Conservation (phyloP, 2,113 vertebrate species). For the Baryphthengus martii region DNA sequence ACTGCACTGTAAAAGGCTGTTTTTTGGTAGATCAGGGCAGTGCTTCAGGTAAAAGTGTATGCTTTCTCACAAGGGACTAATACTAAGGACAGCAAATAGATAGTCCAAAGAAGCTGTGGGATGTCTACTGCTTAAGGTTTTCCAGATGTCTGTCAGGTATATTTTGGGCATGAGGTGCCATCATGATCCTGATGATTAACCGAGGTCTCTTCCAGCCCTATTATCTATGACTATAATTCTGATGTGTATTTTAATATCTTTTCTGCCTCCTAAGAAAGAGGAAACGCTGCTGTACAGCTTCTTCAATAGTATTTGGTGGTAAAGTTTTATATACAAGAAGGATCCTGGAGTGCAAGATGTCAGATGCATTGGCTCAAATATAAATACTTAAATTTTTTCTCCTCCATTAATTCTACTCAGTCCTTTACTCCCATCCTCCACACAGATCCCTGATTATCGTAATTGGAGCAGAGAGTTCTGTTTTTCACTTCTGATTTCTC, state of each 20-base stretch:
- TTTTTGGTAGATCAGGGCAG: background rate
- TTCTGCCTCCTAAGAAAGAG: background rate
- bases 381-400: constrained; percentile 8
- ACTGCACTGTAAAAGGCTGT: background rate
- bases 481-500: background rate
- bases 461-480: background rate
- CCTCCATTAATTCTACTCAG: background rate
- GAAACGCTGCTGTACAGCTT: background rate
- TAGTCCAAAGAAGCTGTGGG: background rate
- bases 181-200: background rate
- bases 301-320: background rate
- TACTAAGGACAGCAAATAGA: background rate
- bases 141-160: background rate
- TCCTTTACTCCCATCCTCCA: background rate
- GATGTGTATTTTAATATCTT: background rate
- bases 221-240: background rate
- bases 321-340: background rate
- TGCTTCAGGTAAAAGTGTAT: background rate
- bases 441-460: background rate
- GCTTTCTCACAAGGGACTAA: background rate
- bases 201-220: background rate
- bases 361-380: background rate
- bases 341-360: background rate
- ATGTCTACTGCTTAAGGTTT: background rate
- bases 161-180: background rate